Evolutionary conservation across 2,113 vertebrate genomes (phyloP), one percentile per base, ranked within the genome.

Genomic region (Orientallactaga bullata): DNA sequence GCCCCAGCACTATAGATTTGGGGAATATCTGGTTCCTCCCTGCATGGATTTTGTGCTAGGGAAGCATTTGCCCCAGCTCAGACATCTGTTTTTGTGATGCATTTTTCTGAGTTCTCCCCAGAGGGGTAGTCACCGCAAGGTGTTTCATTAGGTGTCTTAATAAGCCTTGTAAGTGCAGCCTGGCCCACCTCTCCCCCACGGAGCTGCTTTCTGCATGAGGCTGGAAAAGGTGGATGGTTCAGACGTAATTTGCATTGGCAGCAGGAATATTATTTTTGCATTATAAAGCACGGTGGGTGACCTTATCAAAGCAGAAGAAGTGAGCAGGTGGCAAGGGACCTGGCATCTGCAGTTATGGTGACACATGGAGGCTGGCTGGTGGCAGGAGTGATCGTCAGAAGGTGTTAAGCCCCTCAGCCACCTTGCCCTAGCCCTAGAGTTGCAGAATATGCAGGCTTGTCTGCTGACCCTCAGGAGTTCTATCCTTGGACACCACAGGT

Each of bases 111-210:
- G 51, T 65, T 83, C 2, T 91, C 88, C 78, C 84, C 65, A 24
- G 89, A 94, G 94, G 60, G 71, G 26, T 0, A 32, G 91, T 93
- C 71, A 76, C 78, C 37, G 5, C 85, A 88, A 97, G 94, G 96
- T 97, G 95, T 96, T 97, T 96, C 92, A 92, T 97, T 96, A 97
- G 96, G 94, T 88, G 42, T 88, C 93, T 95, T 96, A 96, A 95
- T 96, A 96, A 97, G 95, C 87, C 89, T 71, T 65, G 78, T 93
- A 68, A 39, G 81, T 63, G 85, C 78, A 77, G 90, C 74, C 71
- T 73, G 91, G 76, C 78, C 55, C 0, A 0, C 39, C 66, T 95
- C 82, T 93, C 78, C 81, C 97, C 94, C 55, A 65, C 0, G 4
- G 92, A 83, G 90, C 77, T 85, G 82, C 82, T 95, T 97, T 96